phyloP scores from a whole-genome alignment of 1,140 invertebrate genomes.

The Lamellibrachia luymesi region DNA sequence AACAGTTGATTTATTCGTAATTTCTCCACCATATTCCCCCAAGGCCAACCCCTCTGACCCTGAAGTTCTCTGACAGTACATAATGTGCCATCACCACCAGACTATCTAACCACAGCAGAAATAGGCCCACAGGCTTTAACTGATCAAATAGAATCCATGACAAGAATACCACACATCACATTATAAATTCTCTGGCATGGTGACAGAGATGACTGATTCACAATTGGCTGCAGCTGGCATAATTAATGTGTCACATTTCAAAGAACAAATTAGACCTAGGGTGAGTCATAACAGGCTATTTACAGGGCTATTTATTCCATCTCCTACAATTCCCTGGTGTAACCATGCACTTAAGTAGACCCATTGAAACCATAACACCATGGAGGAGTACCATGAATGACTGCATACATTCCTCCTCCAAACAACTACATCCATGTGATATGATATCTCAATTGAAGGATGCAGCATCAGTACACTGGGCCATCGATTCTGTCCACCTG shows the following conservation, averaged over 20 bases:
- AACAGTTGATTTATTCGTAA: not conserved
- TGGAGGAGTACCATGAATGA: not conserved
- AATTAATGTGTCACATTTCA: conserved; percentile 1
- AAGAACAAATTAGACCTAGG: not conserved
- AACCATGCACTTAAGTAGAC: not conserved
- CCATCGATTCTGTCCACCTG: no score
- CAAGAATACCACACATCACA: not conserved
- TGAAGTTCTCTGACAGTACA: not conserved
- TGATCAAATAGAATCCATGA: not conserved
- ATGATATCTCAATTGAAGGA: not conserved
- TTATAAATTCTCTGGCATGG: not conserved
- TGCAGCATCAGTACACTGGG: no score
- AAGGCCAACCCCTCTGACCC: not conserved
- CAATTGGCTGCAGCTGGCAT: not conserved
- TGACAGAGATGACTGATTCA: not conserved
- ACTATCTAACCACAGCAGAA: not conserved
- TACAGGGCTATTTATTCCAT: not conserved
- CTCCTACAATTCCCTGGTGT: not conserved
- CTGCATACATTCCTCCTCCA: not conserved
- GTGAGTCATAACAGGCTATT: not conserved
- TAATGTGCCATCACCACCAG: not conserved
- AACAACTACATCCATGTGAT: not conserved
- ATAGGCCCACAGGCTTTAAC: not conserved
- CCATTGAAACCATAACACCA: not conserved
- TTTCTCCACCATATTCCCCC: not conserved